Percentiles rank a stretch among this genome's conserved stretches.
Evolutionary conservation across 1,140 invertebrate species (phyloP).

Genomic region (Ostrea edulis): DNA sequence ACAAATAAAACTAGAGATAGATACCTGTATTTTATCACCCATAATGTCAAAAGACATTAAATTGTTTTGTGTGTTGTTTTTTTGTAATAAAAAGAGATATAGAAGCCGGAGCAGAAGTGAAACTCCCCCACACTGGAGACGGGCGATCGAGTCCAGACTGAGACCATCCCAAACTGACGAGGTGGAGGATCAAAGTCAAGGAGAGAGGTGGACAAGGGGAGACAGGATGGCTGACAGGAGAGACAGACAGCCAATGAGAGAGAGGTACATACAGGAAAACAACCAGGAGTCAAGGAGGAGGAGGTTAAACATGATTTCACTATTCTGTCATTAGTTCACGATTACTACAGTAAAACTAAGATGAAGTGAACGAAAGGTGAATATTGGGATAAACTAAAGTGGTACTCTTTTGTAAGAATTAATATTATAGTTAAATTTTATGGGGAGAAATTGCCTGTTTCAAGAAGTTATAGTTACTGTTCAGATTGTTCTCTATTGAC

Average conservation of each 20-base stretch:
- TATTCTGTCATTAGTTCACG: too few species aligned
- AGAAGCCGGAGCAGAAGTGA: constrained; percentile 65
- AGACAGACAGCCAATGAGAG: background rate
- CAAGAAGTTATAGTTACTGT: too few species aligned
- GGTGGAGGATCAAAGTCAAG: constrained; percentile 44
- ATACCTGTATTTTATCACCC: too few species aligned
- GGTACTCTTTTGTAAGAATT: too few species aligned
- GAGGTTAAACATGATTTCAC: background rate
- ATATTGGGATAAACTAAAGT: too few species aligned
- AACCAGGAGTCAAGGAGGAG: background rate
- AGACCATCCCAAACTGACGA: constrained; percentile 49
- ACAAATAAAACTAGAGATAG: too few species aligned
- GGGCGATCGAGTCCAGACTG: constrained; percentile 58
- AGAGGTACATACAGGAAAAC: constrained; percentile 30
- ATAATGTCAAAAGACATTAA: too few species aligned
- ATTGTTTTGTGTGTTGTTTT: background rate
- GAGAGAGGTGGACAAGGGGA: constrained; percentile 59
- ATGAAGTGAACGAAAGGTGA: too few species aligned
- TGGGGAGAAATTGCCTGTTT: too few species aligned
- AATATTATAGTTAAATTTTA: too few species aligned
- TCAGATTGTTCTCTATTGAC: too few species aligned
- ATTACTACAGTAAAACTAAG: too few species aligned
- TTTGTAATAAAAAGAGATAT: constrained; percentile 58
- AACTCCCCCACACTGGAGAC: constrained; percentile 71
- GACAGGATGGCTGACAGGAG: constrained; percentile 43